Evolutionary conservation across 2,888 invertebrate species (phyloP), one percentile per base, ranked within the genome.

Genomic region (Polylopha cassiicola): DNA sequence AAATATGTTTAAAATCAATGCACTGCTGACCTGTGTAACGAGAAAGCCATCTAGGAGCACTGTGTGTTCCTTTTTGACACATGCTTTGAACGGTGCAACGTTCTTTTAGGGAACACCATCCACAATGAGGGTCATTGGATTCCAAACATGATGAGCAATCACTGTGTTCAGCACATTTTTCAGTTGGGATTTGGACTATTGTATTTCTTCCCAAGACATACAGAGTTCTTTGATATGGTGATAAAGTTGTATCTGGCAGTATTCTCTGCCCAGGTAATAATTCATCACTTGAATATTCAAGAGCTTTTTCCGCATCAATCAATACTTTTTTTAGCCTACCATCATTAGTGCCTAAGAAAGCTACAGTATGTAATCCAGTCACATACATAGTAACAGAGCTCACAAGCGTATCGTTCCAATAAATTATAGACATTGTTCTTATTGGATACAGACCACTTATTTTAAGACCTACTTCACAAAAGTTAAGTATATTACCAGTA

Each of bases 71-170:
- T 76, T 96, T 95, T 65, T 95, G 95, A 68, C 97, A 97, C 47
- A 94, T 93, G 52, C 90, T 92, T 58, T 95, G 91, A 7, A 97
- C 90, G 3, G 96, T 96, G 70, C 97, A 97, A 39, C 95, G 91
- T 79, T 95, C 95, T 69, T 97, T 96, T 47, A 97, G 77, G 9
- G 96, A 97, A 78, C 97, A 97, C 97, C 97, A 97, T 17, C 97
- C 97, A 78, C 97, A 97, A 63, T 96, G 96, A 1, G 96, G 96
- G 80, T 97, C 96, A 69, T 92, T 92, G 0, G 95, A 95, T 66
- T 94, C 94, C 39, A 97, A 86, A 66, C 97, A 97, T 17, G 93
- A 89, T 26, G 95, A 94, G 75, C 97, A 97, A 68, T 95, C 95
- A 13, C 90, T 90, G 73, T 94, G 94, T 58, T 91, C 90, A 47